These are phyloP conservation scores for Antedon mediterranea DNA, from an alignment of 53 echinoderm and acorn worm genomes.

Conservation along the genomic window DNA sequence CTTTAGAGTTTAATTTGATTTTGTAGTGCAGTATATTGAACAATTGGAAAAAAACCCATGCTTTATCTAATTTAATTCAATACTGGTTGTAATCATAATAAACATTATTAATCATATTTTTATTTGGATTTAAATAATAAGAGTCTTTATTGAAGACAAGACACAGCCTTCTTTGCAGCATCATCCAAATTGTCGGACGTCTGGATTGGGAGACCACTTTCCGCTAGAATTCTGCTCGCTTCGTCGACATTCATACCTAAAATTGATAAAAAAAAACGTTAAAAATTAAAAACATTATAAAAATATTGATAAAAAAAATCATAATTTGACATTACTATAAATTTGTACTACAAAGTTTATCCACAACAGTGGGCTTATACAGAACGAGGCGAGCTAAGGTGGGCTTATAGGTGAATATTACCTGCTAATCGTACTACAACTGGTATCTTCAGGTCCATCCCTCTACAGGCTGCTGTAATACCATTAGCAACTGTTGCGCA, in stretches of 20 bases:
- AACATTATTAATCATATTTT: not conserved
- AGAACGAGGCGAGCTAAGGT: too few relatives aligned
- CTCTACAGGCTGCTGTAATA: conserved; percentile 68
- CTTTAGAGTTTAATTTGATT: too few relatives aligned
- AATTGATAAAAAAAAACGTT: too few relatives aligned
- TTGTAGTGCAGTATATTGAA: too few relatives aligned
- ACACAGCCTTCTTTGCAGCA: conserved; percentile 77
- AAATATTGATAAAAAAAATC: too few relatives aligned
- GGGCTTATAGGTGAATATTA: conserved; percentile 10
- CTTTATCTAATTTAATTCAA: too few relatives aligned
- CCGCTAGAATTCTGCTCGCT: conserved; percentile 50
- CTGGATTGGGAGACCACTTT: conserved; percentile 80
- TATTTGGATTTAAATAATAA: not conserved
- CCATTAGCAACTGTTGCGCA: conserved; percentile 91
- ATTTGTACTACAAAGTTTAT: too few relatives aligned
- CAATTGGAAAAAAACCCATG: too few relatives aligned
- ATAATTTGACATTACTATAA: too few relatives aligned
- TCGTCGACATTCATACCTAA: conserved; percentile 78
- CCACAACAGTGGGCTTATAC: too few relatives aligned
- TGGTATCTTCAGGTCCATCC: conserved; percentile 80
- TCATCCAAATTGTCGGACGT: conserved; percentile 61
- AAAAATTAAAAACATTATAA: too few relatives aligned
- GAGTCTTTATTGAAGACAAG: conserved; percentile 46
- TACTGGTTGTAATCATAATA: too few relatives aligned
- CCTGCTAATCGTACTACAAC: conserved; percentile 91